A percentile compares a stretch with the other conserved stretches of the same genome.
These are phyloP conservation scores for Trachelus tabidus DNA, from an alignment of 2,888 invertebrate species.

Conservation along the genomic window DNA sequence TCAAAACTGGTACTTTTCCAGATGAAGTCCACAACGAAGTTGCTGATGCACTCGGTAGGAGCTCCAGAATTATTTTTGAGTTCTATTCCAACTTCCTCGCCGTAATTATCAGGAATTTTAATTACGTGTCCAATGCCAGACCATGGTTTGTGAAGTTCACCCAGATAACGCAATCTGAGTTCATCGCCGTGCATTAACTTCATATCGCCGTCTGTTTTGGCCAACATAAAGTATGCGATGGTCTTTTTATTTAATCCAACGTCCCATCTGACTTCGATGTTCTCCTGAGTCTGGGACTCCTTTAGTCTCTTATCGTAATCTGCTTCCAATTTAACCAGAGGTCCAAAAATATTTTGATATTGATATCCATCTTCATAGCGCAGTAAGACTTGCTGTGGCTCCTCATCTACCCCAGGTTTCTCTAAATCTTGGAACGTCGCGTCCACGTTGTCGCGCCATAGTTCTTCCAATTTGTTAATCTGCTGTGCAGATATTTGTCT, in stretches of 20 bases:
- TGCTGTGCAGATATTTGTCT: conserved; percentile 97
- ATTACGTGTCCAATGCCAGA: conserved; percentile 98
- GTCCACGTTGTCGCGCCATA: conserved; percentile 99
- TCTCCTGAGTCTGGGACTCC: conserved; percentile 98
- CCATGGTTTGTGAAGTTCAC: conserved; percentile 95
- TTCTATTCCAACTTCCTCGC: conserved; percentile 98
- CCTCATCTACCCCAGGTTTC: conserved; percentile 97
- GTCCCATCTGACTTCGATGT: conserved; percentile 98
- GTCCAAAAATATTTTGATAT: conserved; percentile 98
- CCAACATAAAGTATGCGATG: conserved; percentile 96
- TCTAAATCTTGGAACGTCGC: conserved; percentile 98
- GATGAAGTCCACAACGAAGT: conserved; percentile 98
- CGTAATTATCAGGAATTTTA: conserved; percentile 94
- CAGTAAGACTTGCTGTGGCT: conserved; percentile 83
- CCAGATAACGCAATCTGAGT: conserved; percentile 89
- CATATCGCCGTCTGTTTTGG: conserved; percentile 98
- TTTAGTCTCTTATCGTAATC: conserved; percentile 98
- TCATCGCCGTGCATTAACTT: conserved; percentile 99
- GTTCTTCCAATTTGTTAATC: conserved; percentile 96
- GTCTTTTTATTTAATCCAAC: conserved; percentile 98
- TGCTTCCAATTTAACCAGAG: conserved; percentile 95
- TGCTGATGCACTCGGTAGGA: conserved; percentile 92
- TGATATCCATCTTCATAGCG: conserved; percentile 99
- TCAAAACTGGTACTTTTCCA: conserved; percentile 99
- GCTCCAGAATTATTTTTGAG: conserved; percentile 92